Evolutionary conservation across 2,797 vertebrate species (phyloP).

Genomic region (Crossoptilon crossoptilon): DNA sequence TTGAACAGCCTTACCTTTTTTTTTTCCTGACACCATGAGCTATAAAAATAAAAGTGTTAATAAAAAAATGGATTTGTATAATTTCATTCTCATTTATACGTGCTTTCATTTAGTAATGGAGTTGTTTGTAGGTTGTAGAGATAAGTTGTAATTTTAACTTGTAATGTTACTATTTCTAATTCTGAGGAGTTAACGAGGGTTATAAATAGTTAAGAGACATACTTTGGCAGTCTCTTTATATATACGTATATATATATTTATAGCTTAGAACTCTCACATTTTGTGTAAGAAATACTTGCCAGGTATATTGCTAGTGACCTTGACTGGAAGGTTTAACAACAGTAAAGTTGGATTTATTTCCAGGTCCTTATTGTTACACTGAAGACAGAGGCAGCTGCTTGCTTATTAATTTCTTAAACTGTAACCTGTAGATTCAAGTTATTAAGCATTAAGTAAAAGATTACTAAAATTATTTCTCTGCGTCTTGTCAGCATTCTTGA

Average conservation of each 20-base stretch:
- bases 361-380: neutral
- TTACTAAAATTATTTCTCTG: neutral
- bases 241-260: neutral
- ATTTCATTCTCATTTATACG: neutral
- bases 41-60: neutral
- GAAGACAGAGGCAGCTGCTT: neutral
- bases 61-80: neutral
- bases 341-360: neutral
- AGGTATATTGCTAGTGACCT: neutral
- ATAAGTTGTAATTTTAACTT: neutral
- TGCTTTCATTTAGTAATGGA: neutral
- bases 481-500: neutral
- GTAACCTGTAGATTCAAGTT: neutral
- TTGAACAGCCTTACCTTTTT: neutral
- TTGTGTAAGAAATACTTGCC: neutral
- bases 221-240: neutral
- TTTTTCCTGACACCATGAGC: neutral
- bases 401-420: neutral
- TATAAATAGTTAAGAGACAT: neutral
- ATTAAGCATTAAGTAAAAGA: neutral
- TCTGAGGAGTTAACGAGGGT: neutral
- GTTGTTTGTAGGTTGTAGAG: neutral
- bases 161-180: neutral
- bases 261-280: neutral
- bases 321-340: neutral